These are phyloP conservation scores for Aphrophora alni DNA, from an alignment of 2,888 invertebrate genomes.

Conservation along the genomic window DNA sequence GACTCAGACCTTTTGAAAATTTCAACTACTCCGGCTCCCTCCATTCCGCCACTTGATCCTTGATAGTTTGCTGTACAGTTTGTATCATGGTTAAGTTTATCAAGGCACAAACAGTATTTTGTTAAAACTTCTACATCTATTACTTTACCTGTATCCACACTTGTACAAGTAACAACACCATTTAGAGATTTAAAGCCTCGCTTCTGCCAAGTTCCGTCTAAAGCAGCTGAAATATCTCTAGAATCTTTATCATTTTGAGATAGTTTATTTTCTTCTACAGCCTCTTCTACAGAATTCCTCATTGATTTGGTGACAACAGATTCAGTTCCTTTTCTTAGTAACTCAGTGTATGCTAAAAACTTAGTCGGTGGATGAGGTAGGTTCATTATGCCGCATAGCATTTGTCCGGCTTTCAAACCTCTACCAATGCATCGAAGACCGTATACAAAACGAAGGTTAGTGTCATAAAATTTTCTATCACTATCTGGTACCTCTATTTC, in stretches of 20 bases:
- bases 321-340: neutral
- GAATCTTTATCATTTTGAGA: neutral
- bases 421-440: constrained; percentile 26
- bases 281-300: too few species aligned
- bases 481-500: constrained; percentile 16
- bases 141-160: too few species aligned
- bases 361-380: constrained; percentile 16
- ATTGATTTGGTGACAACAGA: too few species aligned
- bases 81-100: constrained; percentile 34
- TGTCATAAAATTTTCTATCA: constrained; percentile 26
- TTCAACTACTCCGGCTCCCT: constrained; percentile 37
- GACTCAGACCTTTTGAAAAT: constrained; percentile 35
- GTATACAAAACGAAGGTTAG: constrained; percentile 30
- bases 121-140: too few species aligned
- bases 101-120: constrained; percentile 39
- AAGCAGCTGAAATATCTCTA: too few species aligned
- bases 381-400: too few species aligned
- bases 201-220: too few species aligned
- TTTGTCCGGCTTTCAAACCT: too few species aligned
- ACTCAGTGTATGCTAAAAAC: constrained; percentile 14
- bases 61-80: constrained; percentile 38
- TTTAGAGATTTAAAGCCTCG: constrained; percentile 37
- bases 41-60: constrained; percentile 42
- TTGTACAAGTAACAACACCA: constrained; percentile 36
- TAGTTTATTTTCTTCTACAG: too few species aligned